Percentiles rank a stretch among this genome's conserved stretches.
Conservation (phyloP, 2,797 vertebrate genomes). For the Echiichthys vipera region DNA sequence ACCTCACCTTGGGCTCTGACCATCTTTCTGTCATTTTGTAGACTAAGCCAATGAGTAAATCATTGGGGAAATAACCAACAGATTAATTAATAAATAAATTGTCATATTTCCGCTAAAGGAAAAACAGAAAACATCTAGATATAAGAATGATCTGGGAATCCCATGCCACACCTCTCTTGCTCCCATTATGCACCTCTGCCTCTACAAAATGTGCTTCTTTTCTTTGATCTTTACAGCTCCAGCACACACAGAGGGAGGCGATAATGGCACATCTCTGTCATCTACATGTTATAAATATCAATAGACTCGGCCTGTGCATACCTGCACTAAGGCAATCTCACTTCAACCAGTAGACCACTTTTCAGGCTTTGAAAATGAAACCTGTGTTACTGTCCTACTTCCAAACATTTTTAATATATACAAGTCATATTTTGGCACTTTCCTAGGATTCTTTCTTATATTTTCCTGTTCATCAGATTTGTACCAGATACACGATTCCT, state of each 20-base stretch:
- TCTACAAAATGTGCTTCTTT: slow-evolving; percentile 43
- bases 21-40: background rate
- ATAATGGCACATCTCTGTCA: slow-evolving; percentile 73
- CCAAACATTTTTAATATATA: slow-evolving; percentile 46
- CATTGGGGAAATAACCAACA: background rate
- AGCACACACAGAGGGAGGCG: slow-evolving; percentile 30
- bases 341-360: slow-evolving; percentile 48
- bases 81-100: background rate
- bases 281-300: slow-evolving; percentile 79
- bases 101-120: slow-evolving; percentile 6
- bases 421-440: slow-evolving; percentile 41
- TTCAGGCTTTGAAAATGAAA: slow-evolving; percentile 55
- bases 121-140: background rate
- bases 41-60: background rate
- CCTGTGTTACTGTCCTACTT: slow-evolving; percentile 32
- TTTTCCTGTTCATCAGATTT: slow-evolving; percentile 26
- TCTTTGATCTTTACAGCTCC: slow-evolving; percentile 51
- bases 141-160: slow-evolving; percentile 26
- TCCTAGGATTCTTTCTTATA: background rate
- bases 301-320: slow-evolving; percentile 38
- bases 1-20: no score
- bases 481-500: slow-evolving; percentile 19
- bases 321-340: slow-evolving; percentile 51
- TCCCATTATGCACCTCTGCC: slow-evolving; percentile 56
- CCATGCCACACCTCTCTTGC: slow-evolving; percentile 14